Evolutionary conservation across 1,140 invertebrate genomes (phyloP).

Genomic region (Vanessa atalanta): DNA sequence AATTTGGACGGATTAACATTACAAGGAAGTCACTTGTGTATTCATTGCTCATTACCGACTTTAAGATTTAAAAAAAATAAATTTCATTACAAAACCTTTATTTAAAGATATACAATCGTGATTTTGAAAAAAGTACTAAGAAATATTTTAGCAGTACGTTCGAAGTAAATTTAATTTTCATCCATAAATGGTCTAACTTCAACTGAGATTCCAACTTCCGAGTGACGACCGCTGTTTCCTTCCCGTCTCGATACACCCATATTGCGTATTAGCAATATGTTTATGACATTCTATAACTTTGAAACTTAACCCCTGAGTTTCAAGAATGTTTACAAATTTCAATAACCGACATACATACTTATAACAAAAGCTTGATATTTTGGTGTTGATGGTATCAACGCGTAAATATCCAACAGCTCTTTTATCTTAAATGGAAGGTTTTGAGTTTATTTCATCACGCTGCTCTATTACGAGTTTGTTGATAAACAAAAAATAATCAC

Average conservation of each 20-base stretch:
- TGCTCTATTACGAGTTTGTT: no score
- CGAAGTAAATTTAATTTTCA: neutral
- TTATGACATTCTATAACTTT: slow-evolving; percentile 2
- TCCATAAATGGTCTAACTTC: neutral
- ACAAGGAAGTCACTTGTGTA: no score
- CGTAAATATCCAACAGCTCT: no score
- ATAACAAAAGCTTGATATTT: neutral
- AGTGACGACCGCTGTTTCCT: slow-evolving; percentile 1
- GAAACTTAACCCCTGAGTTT: slow-evolving; percentile 1
- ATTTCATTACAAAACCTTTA: no score
- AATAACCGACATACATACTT: neutral
- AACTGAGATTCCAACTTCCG: neutral
- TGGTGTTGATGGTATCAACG: neutral
- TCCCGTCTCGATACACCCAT: slow-evolving; percentile 6
- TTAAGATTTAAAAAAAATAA: no score
- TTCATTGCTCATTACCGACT: no score
- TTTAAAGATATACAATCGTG: no score
- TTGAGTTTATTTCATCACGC: no score
- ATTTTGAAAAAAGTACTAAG: neutral
- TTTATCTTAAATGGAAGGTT: no score
- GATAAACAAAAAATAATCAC: no score
- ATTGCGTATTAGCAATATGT: slow-evolving; percentile 7
- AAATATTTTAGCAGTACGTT: neutral
- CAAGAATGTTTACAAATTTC: slow-evolving; percentile 11
- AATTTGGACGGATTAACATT: no score